Evolutionary conservation across 2,888 invertebrate genomes (phyloP), one percentile per base, ranked within the genome.

Genomic region (Himalopsyche tibetana): DNA sequence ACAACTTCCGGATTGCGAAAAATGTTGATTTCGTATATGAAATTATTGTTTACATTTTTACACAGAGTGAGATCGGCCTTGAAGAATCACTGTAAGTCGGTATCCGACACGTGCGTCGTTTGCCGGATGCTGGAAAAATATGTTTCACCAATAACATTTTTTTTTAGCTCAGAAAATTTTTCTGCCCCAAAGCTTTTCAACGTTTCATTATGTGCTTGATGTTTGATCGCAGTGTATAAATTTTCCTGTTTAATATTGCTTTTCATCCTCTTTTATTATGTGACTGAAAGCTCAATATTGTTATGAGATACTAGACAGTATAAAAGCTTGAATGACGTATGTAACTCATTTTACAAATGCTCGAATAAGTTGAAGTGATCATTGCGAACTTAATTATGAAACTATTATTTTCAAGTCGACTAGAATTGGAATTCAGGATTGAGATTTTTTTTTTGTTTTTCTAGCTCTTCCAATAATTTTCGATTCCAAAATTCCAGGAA

Each of bases 1-100:
- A 63, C n/a, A 63, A n/a, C 63, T 63, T 56, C 28, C 63, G 63
- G n/a, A 63, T 63, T 19, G n/a, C 28, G 28, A 63, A n/a, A 63
- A n/a, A 63, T 63, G n/a, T 56, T 56, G 17, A 56, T 56, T 56
- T 17, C 4, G 19, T 63, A 63, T 19, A 63, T 63, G 2, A 19
- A 9, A 15, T 51, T 63, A 63, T 8, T 63, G 28, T 19, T 63
- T 8, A 56, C 56, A 28, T 28, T 28, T 28, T 28, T 2, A 63
- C n/a, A n/a, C 63, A 19, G 2, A n/a, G 63, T 63, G 28, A 63
- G 19, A 19, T 63, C 1, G 8, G 63, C 63, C 63, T 63, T 63
- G 63, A 6, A 63, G 63, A 63, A 63, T 63, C 63, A 63, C 63
- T 3, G 63, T 19, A 63, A 19, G 63, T 4, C 28, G 3, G 63